These are phyloP conservation scores for Coregonus suidteri DNA, from an alignment of 2,797 vertebrate genomes.

Conservation along the genomic window DNA sequence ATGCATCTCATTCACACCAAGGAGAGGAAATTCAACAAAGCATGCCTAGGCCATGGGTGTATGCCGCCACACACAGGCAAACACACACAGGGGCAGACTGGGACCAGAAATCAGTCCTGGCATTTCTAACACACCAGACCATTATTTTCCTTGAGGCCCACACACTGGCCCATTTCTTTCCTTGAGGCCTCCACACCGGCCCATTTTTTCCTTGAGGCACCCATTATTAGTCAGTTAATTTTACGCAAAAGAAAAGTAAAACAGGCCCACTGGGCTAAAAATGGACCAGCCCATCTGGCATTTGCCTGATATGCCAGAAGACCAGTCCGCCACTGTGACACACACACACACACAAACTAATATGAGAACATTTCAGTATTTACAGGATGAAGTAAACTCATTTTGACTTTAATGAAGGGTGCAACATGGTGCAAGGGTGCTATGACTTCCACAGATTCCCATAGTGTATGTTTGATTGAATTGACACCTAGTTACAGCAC, in stretches of 20 bases:
- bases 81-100: background rate
- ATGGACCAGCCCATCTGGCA: too few relatives aligned
- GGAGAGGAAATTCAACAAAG: conserved; percentile 38
- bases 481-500: background rate
- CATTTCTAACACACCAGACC: too few relatives aligned
- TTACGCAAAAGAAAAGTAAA: too few relatives aligned
- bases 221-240: background rate
- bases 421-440: background rate
- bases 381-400: background rate
- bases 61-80: background rate
- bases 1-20: conserved; percentile 62
- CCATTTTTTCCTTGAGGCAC: background rate
- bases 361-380: background rate
- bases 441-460: background rate
- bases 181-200: background rate
- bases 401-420: background rate
- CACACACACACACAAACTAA: background rate
- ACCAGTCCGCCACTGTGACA: background rate
- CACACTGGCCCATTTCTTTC: too few relatives aligned
- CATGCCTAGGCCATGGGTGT: background rate
- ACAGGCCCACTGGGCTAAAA: too few relatives aligned
- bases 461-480: background rate
- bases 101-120: too few relatives aligned
- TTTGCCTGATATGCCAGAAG: too few relatives aligned
- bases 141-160: too few relatives aligned